Percentiles rank a stretch among this genome's conserved stretches.
These are phyloP conservation scores for Xiphophorus hellerii DNA, from an alignment of 2,113 vertebrate genomes.

Conservation along the genomic window DNA sequence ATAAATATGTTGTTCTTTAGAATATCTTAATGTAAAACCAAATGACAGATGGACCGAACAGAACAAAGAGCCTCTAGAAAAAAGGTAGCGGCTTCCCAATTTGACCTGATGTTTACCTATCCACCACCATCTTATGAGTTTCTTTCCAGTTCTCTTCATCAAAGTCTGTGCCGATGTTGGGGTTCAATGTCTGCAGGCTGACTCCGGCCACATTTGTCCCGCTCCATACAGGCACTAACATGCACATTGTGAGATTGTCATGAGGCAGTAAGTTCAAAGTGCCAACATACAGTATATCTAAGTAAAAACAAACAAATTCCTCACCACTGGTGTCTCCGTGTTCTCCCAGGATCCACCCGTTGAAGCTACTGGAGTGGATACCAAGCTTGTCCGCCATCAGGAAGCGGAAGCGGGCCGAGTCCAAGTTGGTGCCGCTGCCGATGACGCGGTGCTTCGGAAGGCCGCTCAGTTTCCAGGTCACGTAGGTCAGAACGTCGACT, in stretches of 20 bases:
- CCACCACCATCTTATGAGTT: conserved; percentile 92
- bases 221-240: conserved; percentile 94
- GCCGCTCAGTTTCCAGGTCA: conserved; percentile 97
- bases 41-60: not conserved
- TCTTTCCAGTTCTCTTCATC: conserved; percentile 94
- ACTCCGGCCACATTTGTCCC: conserved; percentile 95
- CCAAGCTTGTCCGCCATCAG: conserved; percentile 92
- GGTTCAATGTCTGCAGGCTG: conserved; percentile 90
- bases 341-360: conserved; percentile 95
- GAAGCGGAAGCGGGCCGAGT: conserved; percentile 94
- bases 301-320: conserved; percentile 20
- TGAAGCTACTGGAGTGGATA: conserved; percentile 91
- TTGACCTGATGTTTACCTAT: conserved; percentile 81
- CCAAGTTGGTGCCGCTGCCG: conserved; percentile 96
- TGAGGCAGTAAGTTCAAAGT: not conserved
- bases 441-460: conserved; percentile 94
- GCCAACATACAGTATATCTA: not conserved
- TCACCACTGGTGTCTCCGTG: conserved; percentile 97
- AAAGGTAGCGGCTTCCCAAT: not conserved
- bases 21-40: not conserved
- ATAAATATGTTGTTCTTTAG: not conserved
- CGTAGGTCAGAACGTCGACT: conserved; percentile 97
- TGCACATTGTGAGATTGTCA: not conserved
- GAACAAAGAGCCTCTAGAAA: not conserved
- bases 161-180: conserved; percentile 86